Evolutionary conservation across 1,140 invertebrate species (phyloP), one percentile per base, ranked within the genome.

Genomic region (Atta cephalotes): DNA sequence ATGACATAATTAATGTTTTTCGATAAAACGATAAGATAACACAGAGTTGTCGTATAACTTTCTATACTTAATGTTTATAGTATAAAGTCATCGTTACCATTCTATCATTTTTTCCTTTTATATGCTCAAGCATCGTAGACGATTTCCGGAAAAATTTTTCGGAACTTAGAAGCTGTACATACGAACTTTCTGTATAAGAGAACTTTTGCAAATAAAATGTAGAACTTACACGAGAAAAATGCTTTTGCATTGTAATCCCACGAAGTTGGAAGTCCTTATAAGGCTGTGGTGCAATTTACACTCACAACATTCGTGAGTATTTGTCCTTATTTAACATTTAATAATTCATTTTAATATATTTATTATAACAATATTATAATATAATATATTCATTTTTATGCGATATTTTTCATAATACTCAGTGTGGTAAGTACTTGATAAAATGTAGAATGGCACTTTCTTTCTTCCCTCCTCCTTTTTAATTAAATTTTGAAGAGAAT

Each of bases 161-260:
- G 25, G 25, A 80, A 45, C 6, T 70, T 51, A 49, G 39, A n/a
- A 70, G 21, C 16, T 62, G 35, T 80, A 81, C 51, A 81, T 71
- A 81, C 25, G 25, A 81, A 58, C 58, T 25, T 81, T 39, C 51
- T 81, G 49, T 53, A 45, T 53, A 58, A 39, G n/a, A 31, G 16
- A 56, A 45, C 2, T 81, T 81, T 81, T 71, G 35, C 31, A 71
- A 81, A 81, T 81, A 81, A 71, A 81, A 71, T 25, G 16, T 81
- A 71, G 51, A 81, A 71, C 9, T 9, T 81, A 58, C 35, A 71
- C 66, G 39, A 70, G 12, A 68, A 81, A n/a, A 25, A 14, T 28
- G 31, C 10, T 4, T 80, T 71, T 81, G 0, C 14, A 18, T 1
- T 12, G 3, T 2, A 0, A 1, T 12, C 16, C 25, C 25, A 39